Evolutionary conservation across 2,888 invertebrate genomes (phyloP).

Genomic region (Leptopilina drosophilae): DNA sequence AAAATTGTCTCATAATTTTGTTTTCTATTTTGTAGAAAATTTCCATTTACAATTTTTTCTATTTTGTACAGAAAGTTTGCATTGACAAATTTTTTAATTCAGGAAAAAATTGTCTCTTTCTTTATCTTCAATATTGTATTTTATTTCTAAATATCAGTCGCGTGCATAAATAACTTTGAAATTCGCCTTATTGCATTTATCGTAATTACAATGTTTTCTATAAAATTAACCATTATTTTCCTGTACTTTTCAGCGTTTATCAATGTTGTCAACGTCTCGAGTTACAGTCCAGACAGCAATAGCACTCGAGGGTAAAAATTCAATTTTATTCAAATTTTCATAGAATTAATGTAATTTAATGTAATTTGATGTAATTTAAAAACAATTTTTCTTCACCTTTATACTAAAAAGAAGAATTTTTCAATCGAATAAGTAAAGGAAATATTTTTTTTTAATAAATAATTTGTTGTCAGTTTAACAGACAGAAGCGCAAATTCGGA

Average conservation of each 20-base stretch:
- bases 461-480: constrained; percentile 37
- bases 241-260: constrained; percentile 17
- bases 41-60: too few relatives aligned
- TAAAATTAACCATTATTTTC: constrained; percentile 16
- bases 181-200: constrained; percentile 4
- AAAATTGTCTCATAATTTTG: too few relatives aligned
- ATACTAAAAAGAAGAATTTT: too few relatives aligned
- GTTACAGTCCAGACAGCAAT: constrained; percentile 51
- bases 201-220: constrained; percentile 11
- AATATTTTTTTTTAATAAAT: too few relatives aligned
- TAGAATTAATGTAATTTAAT: too few relatives aligned
- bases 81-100: too few relatives aligned
- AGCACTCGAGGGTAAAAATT: constrained; percentile 51
- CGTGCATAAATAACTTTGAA: not conserved
- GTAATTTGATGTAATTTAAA: too few relatives aligned
- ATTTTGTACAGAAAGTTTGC: too few relatives aligned
- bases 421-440: too few relatives aligned
- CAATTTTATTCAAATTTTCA: not conserved
- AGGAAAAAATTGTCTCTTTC: too few relatives aligned
- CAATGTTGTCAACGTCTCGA: constrained; percentile 38
- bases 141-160: not conserved
- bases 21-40: too few relatives aligned
- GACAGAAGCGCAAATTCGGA: constrained; percentile 50
- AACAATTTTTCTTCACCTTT: too few relatives aligned
- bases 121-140: not conserved